Percentiles rank a stretch among this genome's conserved stretches.
Evolutionary conservation across 2,888 invertebrate species (phyloP).

Genomic region (Geotrupes spiniger): DNA sequence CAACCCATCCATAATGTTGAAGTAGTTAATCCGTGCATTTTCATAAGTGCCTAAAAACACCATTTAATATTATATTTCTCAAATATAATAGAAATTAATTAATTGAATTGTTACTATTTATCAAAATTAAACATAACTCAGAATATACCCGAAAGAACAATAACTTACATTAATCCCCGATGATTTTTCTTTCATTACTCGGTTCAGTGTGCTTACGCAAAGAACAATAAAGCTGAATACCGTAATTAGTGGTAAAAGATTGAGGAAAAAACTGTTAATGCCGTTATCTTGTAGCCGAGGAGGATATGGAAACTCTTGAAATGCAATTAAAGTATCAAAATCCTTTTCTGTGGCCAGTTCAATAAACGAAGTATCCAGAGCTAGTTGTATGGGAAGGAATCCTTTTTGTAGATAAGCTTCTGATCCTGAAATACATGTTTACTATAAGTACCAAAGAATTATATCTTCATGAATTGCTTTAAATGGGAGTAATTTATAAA

Average conservation of each 20-base stretch:
- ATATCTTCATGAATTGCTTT: too few species aligned
- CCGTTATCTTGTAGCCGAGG: conserved; percentile 44
- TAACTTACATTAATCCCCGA: conserved; percentile 56
- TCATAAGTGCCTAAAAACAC: conserved; percentile 83
- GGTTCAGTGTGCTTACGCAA: conserved; percentile 55
- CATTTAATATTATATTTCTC: too few species aligned
- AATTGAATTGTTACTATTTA: too few species aligned
- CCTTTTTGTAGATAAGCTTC: conserved; percentile 50
- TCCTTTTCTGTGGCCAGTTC: conserved; percentile 34
- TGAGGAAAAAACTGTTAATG: conserved; percentile 38
- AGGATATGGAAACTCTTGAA: conserved; percentile 60
- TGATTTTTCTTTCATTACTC: conserved; percentile 60
- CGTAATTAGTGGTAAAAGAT: conserved; percentile 47
- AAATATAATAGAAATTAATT: too few species aligned
- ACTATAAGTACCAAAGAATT: too few species aligned
- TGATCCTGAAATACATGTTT: conserved; percentile 44
- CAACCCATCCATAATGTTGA: conserved; percentile 86
- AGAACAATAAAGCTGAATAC: conserved; percentile 52
- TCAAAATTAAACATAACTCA: too few species aligned
- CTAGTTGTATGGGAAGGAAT: conserved; percentile 60
- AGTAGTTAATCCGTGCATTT: conserved; percentile 83
- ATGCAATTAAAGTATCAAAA: conserved; percentile 36
- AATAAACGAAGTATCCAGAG: conserved; percentile 59
- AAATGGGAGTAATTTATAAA: too few species aligned
- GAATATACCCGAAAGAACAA: too few species aligned